These are phyloP conservation scores for Trichomalopsis sarcophagae DNA, from an alignment of 1,140 invertebrate species.

Conservation along the genomic window DNA sequence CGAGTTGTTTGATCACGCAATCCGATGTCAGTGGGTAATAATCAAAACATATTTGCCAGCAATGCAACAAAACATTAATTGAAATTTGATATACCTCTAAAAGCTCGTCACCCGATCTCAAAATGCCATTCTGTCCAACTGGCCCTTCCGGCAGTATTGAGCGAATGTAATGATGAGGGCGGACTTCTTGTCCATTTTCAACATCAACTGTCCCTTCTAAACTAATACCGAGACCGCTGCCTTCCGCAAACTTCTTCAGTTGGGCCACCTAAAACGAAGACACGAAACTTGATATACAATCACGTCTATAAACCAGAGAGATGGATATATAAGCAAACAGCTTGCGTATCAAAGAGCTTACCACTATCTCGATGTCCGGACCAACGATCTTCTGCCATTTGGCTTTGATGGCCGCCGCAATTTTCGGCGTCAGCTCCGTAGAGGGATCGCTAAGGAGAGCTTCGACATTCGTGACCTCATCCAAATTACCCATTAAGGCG, in stretches of 20 bases:
- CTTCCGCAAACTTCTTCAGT: conserved; percentile 89
- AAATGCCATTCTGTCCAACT: conserved; percentile 87
- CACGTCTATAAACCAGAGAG: background rate
- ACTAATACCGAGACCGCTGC: conserved; percentile 94
- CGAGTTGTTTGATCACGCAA: too few relatives aligned
- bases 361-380: conserved; percentile 90
- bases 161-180: conserved; percentile 95
- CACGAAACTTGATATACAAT: background rate
- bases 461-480: conserved; percentile 74
- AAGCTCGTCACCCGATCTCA: conserved; percentile 79
- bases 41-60: too few relatives aligned
- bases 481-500: conserved; percentile 77
- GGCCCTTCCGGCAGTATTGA: conserved; percentile 96
- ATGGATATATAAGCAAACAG: background rate
- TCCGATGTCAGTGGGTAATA: too few relatives aligned
- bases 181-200: conserved; percentile 91
- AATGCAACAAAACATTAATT: background rate
- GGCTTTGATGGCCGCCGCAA: conserved; percentile 85
- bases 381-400: conserved; percentile 92
- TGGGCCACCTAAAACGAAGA: conserved; percentile 81
- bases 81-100: conserved; percentile 75
- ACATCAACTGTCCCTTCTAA: conserved; percentile 97
- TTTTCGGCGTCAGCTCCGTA: conserved; percentile 79
- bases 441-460: conserved; percentile 75
- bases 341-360: conserved; percentile 63